These are phyloP conservation scores for Scaeva pyrastri DNA, from an alignment of 2,888 invertebrate genomes.

Conservation along the genomic window DNA sequence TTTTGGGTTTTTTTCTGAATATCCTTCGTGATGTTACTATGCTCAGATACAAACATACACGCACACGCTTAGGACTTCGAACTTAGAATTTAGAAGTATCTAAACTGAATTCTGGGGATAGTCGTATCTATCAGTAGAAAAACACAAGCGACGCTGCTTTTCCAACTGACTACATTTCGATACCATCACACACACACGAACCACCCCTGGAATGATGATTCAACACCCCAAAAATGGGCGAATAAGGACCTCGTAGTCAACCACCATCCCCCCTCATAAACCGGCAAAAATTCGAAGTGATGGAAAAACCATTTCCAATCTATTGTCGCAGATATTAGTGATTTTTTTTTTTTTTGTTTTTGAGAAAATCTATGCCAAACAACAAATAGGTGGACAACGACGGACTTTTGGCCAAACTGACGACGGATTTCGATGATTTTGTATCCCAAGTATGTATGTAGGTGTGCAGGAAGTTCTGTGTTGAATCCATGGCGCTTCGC, in stretches of 20 bases:
- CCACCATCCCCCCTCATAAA: not conserved
- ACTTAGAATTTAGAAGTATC: not conserved
- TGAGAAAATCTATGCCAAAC: slow-evolving; percentile 62
- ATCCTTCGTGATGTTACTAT: slow-evolving; percentile 64
- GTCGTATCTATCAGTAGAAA: slow-evolving; percentile 52
- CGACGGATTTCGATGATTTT: slow-evolving; percentile 18
- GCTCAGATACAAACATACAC: not conserved
- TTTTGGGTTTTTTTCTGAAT: slow-evolving; percentile 64
- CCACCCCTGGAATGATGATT: slow-evolving; percentile 30
- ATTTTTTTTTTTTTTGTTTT: slow-evolving; percentile 19
- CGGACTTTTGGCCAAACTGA: slow-evolving; percentile 41
- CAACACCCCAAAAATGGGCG: slow-evolving; percentile 10
- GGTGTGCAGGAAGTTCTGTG: not conserved
- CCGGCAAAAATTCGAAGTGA: not conserved
- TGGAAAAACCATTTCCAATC: slow-evolving; percentile 54
- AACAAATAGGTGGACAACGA: slow-evolving; percentile 40
- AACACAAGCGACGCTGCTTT: slow-evolving; percentile 54
- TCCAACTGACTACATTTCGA: slow-evolving; percentile 68
- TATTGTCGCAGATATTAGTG: slow-evolving; percentile 50
- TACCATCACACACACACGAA: slow-evolving; percentile 17
- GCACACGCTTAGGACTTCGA: not conserved
- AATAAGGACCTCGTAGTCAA: not conserved
- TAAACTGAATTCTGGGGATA: slow-evolving; percentile 3
- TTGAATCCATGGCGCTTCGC: slow-evolving; percentile 53
- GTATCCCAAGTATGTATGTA: not conserved